Conservation (phyloP, 1,140 invertebrate genomes). For the Diploscapter pachys region DNA sequence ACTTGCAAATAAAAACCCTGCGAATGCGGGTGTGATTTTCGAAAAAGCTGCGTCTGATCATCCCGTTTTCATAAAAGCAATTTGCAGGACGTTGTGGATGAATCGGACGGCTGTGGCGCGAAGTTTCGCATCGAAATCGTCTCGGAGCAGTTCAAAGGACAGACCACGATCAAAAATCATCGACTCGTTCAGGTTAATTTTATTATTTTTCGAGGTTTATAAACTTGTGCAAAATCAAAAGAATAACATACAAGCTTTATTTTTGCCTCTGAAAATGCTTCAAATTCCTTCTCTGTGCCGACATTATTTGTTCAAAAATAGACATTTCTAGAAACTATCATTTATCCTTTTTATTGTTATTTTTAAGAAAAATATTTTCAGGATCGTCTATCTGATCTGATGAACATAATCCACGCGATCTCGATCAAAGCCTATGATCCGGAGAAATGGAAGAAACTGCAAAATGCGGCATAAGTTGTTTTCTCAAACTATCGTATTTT, state of each 20-base stretch:
- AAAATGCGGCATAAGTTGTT: background rate
- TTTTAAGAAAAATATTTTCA: constrained; percentile 59
- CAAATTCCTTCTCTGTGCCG: background rate
- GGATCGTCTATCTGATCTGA: constrained; percentile 83
- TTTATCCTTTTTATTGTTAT: too few relatives aligned
- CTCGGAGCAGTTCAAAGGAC: constrained; percentile 78
- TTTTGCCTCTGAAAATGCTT: background rate
- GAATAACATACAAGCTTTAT: background rate
- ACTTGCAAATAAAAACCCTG: too few relatives aligned
- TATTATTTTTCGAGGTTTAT: too few relatives aligned
- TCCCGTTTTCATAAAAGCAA: too few relatives aligned
- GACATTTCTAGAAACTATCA: background rate
- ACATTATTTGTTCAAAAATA: constrained; percentile 9
- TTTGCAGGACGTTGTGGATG: constrained; percentile 72
- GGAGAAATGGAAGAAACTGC: constrained; percentile 70
- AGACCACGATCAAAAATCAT: constrained; percentile 67
- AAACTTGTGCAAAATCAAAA: background rate
- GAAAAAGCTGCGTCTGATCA: too few relatives aligned
- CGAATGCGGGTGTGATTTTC: too few relatives aligned
- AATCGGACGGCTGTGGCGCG: constrained; percentile 84
- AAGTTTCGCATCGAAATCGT: constrained; percentile 82
- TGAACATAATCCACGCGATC: constrained; percentile 85
- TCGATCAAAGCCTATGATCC: constrained; percentile 83
- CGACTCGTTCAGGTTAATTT: background rate
- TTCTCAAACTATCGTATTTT: background rate